phyloP scores from a whole-genome alignment of 2,797 vertebrate species.

The Danio tinwini region DNA sequence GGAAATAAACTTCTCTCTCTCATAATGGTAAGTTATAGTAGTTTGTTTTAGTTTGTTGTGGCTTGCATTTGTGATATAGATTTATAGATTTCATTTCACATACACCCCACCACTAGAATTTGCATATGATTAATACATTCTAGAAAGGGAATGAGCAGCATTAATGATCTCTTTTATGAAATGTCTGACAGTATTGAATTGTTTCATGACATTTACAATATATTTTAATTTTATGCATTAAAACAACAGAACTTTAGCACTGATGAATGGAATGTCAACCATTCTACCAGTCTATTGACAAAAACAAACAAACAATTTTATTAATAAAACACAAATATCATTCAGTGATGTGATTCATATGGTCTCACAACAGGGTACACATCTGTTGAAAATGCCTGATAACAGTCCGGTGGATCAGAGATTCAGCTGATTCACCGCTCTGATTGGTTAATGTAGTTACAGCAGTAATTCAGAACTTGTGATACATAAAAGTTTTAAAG shows the following conservation, averaged over 20 bases:
- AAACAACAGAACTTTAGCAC: neutral
- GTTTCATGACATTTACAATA: neutral
- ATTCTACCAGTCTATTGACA: neutral
- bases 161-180: neutral
- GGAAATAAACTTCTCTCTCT: too few species aligned
- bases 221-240: neutral
- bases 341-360: neutral
- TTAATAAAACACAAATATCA: neutral
- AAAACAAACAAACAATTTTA: neutral
- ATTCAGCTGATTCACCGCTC: neutral
- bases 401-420: constrained; percentile 9
- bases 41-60: too few species aligned
- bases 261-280: neutral
- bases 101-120: too few species aligned
- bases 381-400: neutral
- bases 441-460: constrained; percentile 22
- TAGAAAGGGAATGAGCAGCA: neutral
- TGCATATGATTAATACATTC: neutral
- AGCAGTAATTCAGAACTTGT: constrained; percentile 20
- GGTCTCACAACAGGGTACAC: neutral
- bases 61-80: too few species aligned
- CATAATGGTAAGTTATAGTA: too few species aligned
- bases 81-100: too few species aligned
- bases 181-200: neutral
- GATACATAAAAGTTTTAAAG: neutral